Percentiles rank a stretch among this genome's conserved stretches.
Conservation (phyloP, 2,113 vertebrate genomes). For the Sphyrna mokarran region DNA sequence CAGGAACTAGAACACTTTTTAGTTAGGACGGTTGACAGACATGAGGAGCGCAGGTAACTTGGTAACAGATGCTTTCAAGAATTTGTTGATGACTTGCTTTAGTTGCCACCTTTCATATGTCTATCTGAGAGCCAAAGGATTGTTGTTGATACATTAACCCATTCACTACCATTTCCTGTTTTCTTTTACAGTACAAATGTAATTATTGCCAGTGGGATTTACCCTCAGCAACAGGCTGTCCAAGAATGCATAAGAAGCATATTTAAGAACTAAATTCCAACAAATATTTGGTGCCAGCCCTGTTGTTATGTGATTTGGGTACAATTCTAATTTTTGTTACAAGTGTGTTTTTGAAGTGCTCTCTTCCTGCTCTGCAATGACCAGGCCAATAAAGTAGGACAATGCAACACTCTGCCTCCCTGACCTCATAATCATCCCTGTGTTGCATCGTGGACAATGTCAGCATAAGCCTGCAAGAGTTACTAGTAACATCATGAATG, state of each 20-base stretch:
- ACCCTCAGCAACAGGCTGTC: not conserved
- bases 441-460: not conserved
- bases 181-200: not conserved
- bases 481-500: not conserved
- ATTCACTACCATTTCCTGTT: not conserved
- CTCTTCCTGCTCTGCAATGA: not conserved
- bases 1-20: not conserved
- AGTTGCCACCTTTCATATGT: not conserved
- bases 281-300: not conserved
- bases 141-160: not conserved
- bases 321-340: not conserved
- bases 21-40: not conserved
- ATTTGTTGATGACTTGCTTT: not conserved
- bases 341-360: not conserved
- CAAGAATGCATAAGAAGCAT: not conserved
- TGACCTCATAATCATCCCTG: conserved; percentile 23
- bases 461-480: not conserved
- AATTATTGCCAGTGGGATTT: not conserved
- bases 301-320: not conserved
- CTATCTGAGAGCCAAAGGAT: not conserved
- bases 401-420: not conserved
- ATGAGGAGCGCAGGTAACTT: not conserved
- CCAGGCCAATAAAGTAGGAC: not conserved
- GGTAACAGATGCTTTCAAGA: not conserved
- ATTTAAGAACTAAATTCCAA: not conserved